Evolutionary conservation across 2,888 invertebrate species (phyloP), one percentile per base, ranked within the genome.

Genomic region (Lasius platythorax): DNA sequence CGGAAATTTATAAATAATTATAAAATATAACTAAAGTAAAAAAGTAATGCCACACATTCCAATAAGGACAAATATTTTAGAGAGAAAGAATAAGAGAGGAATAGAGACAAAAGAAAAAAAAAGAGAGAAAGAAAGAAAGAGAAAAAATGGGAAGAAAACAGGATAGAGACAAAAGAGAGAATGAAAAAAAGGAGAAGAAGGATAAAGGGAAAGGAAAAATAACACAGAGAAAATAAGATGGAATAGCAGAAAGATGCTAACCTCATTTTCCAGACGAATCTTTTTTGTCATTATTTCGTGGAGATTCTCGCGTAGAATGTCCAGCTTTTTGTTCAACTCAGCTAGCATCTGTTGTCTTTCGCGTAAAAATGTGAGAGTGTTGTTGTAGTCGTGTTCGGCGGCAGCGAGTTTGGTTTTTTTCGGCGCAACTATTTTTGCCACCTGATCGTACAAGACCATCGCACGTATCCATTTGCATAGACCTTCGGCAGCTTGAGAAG

Each of bases 391-490:
- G 33, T 95, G 95, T 91, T 97, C 97, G 0, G 97, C 97, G 82
- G 96, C 95, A 12, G 96, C 96, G 63, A 97, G 94, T 91, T 97
- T 97, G 68, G 96, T 96, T 91, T 97, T 97, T 93, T 97, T 97
- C 0, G 97, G 97, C 0, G 97, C 97, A 0, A 97, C 97, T 83
- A 96, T 96, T 93, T 97, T 97, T 5, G 96, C 96, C 0, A 97
- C 97, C 81, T 96, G 96, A 92, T 97, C 97, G 92, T 97, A 97
- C 87, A 96, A 96, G 82, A 97, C 97, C 96, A 97, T 96, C 0
- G 97, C 97, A 53, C 96, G 95, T n/a, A 97, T 97, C 97, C 97
- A 97, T 89, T 97, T 96, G 94, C 97, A 97, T 3, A 97, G 95
- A 81, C 97, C 97, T 93, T 97, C 97, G 30, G 97, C 97, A 5